phyloP scores from a whole-genome alignment of 35 echinoderm and acorn worm genomes.

The Diadema setosum region DNA sequence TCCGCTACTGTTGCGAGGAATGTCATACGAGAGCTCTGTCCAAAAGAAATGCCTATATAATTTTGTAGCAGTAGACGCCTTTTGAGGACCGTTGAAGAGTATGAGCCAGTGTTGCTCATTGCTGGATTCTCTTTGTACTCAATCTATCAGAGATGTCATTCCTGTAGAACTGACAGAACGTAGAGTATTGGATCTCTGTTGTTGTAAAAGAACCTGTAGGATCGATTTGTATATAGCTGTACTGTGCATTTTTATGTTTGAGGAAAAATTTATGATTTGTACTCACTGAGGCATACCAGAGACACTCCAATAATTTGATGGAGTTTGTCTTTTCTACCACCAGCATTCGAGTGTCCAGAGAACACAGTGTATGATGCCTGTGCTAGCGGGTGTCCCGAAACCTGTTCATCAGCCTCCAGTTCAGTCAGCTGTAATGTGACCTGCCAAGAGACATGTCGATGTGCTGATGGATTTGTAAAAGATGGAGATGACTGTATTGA shows the following conservation, averaged over 20 bases:
- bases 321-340: neutral
- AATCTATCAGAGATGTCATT: no score
- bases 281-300: neutral
- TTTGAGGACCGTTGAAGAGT: neutral
- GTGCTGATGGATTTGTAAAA: neutral
- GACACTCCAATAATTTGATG: neutral
- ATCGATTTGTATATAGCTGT: neutral
- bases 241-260: neutral
- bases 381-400: constrained; percentile 52
- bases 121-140: neutral
- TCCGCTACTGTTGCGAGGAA: neutral
- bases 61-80: no score
- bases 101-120: neutral
- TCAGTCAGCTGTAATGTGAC: neutral
- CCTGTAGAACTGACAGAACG: neutral
- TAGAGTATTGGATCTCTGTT: neutral
- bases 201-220: neutral
- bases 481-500: constrained; percentile 62
- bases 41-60: no score
- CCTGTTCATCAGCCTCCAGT: neutral
- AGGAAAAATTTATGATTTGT: neutral
- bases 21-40: neutral
- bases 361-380: constrained; percentile 52
- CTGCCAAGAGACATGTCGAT: neutral
- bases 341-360: constrained; percentile 56